Base-by-base conservation (phyloP, 2,113 vertebrate genomes). In the Puffinus mauretanicus region DNA sequence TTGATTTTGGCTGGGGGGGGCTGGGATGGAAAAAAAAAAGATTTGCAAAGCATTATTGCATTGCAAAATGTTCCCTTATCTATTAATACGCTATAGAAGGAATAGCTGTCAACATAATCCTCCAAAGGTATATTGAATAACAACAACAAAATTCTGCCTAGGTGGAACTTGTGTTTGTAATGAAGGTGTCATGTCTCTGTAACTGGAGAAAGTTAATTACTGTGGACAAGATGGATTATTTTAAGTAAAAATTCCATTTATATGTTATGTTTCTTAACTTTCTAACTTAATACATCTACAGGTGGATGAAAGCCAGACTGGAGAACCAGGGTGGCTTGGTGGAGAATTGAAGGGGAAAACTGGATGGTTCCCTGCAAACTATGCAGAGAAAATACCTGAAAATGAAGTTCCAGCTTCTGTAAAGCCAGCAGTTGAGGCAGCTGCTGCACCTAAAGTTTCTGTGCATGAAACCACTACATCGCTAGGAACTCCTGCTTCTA, bases 361-460 rank as follows among this genome's bases (percentile, higher is more conserved):
- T 2, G 99, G 99, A 84, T 99, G 99, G 99, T 99, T 99, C 96
- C 99, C 99, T 69, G 99, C 99, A 47, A 99, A 99, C 97, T 99
- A 99, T 38, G 99, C 99, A 5, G 99, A 99, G 95, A 98, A 98
- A 96, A 99, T 99, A 84, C 98, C 99, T 1, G 99, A 99, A 89
- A 98, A 97, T 3, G 99, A 99, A 94, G 98, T 99, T 27, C 98
- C 99, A 1, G 93, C 98, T 71, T 98, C 98, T 93, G 92, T 98
- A 91, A 99, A 98, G 29, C 87, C 98, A 6, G 95, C 55, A 46
- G 77, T 94, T 3, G 98, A 97, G 62, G 34, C 77, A 1, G 21
- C 96, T 64, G 94, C 97, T 66, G 95, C 97, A 51, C 98, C 98
- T 78, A 98, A 98, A 88, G 97, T 98, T 95, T 96, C 98, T 47